These are phyloP conservation scores for Bambusicola thoracicus DNA, from an alignment of 2,113 vertebrate species.

Conservation along the genomic window DNA sequence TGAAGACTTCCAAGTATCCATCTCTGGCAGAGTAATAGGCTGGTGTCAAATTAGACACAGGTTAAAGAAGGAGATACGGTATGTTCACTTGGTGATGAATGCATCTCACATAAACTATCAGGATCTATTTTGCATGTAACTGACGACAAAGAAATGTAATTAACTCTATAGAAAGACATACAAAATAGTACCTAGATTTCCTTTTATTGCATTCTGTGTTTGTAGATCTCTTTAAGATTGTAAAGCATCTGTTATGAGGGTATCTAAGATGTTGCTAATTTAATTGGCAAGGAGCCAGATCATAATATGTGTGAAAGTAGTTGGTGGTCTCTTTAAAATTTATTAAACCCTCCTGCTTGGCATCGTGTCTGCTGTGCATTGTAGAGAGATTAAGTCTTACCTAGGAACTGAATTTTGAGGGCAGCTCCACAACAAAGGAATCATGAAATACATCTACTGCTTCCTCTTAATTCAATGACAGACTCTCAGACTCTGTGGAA, in stretches of 20 bases:
- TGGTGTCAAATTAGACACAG: neutral
- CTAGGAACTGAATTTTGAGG: neutral
- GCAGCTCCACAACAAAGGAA: neutral
- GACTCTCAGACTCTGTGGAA: slow-evolving; percentile 7
- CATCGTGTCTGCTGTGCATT: neutral
- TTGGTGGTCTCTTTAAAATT: neutral
- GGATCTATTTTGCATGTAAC: neutral
- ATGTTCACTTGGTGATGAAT: neutral
- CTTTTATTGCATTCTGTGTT: neutral
- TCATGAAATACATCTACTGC: neutral
- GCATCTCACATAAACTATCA: neutral
- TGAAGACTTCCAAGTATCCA: neutral
- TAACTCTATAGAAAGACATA: neutral
- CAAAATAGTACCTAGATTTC: neutral
- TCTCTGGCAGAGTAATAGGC: neutral
- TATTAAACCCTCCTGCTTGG: neutral
- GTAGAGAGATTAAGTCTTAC: neutral
- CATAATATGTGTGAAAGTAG: neutral
- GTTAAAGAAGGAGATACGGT: neutral
- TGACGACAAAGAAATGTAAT: neutral
- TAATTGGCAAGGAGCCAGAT: neutral
- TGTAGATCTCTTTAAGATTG: neutral
- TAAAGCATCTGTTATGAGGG: neutral
- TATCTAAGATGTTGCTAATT: neutral
- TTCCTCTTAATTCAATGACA: slow-evolving; percentile 51